Evolutionary conservation across 1,140 invertebrate species (phyloP), one percentile per base, ranked within the genome.

Genomic region (Tetraneura akinire): DNA sequence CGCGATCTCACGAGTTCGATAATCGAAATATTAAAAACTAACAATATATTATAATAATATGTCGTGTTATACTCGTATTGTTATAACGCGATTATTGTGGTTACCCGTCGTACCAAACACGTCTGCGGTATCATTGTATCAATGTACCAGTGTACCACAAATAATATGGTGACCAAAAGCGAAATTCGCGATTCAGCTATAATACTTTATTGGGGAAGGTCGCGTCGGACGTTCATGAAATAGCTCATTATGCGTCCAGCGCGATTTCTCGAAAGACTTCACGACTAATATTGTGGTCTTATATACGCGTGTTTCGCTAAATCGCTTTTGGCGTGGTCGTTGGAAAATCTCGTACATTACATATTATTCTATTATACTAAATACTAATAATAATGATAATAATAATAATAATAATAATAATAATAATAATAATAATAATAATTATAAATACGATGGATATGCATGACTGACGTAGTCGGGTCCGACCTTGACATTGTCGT

Each of bases 401-500:
- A n/a, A n/a, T n/a, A n/a, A n/a, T n/a, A n/a, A n/a, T n/a, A n/a
- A n/a, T n/a, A n/a, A n/a, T n/a, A n/a, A n/a, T n/a, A n/a, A n/a
- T n/a, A n/a, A n/a, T n/a, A n/a, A n/a, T n/a, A n/a, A n/a, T n/a
- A n/a, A n/a, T n/a, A n/a, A n/a, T n/a, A n/a, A n/a, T n/a, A n/a
- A n/a, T n/a, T n/a, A n/a, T n/a, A n/a, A n/a, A n/a, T n/a, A n/a
- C n/a, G 37, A 60, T 5, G 37, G 51, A 78, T 62, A 45, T 16
- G 74, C 74, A 62, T 78, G 74, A 78, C 55, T 47, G 29, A 78
- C 55, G 51, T 42, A 42, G n/a, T n/a, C 16, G 21, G 21, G 62
- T 37, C 32, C 13, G 26, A 60, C 74, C 74, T 78, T 78, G 74
- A 78, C 74, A 78, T 78, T 78, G 74, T 62, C 16, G 51, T 23